phyloP scores from a whole-genome alignment of 2,888 invertebrate genomes.

The Coecobrya sp. region DNA sequence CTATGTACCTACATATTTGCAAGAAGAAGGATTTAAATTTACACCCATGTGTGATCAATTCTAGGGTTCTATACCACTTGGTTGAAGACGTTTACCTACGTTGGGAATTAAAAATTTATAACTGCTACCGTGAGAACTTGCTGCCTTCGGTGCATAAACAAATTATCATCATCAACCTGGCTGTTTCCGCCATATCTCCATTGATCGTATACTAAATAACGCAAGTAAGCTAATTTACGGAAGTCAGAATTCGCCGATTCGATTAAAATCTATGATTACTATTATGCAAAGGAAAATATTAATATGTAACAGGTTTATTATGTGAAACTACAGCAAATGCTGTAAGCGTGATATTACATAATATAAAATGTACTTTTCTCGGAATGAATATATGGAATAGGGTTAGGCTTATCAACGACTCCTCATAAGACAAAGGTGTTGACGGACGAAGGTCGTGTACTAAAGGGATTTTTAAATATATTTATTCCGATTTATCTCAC shows the following conservation, averaged over 20 bases:
- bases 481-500: too few relatives aligned
- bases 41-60: too few relatives aligned
- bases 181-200: background rate
- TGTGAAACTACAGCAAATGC: too few relatives aligned
- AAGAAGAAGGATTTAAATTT: too few relatives aligned
- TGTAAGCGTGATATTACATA: background rate
- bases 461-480: background rate
- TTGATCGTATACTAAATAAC: background rate
- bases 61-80: too few relatives aligned
- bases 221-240: background rate
- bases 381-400: background rate
- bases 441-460: background rate
- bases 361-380: background rate
- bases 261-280: background rate
- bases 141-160: conserved; percentile 32
- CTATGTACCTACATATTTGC: too few relatives aligned
- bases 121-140: conserved; percentile 64
- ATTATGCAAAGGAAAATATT: background rate
- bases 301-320: too few relatives aligned
- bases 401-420: background rate
- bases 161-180: background rate
- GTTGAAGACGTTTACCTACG: too few relatives aligned
- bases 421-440: background rate
- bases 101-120: conserved; percentile 22
- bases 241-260: background rate